These are phyloP conservation scores for Hemithea aestivaria DNA, from an alignment of 2,888 invertebrate genomes.

Conservation along the genomic window DNA sequence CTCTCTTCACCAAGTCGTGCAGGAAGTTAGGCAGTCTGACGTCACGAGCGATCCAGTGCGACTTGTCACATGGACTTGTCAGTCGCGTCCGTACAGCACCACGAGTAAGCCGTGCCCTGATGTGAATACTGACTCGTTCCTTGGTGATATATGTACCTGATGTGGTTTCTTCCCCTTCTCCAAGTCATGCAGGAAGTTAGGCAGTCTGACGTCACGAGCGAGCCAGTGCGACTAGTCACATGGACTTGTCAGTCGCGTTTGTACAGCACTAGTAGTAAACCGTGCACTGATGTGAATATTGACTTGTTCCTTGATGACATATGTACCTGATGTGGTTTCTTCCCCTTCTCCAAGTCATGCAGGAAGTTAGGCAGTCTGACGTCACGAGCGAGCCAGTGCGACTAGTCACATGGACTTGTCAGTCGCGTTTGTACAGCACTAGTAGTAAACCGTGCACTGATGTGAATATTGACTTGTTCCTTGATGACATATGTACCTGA, in stretches of 20 bases:
- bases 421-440: too few species aligned
- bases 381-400: too few species aligned
- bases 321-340: too few species aligned
- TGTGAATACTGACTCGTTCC: slow-evolving; percentile 88
- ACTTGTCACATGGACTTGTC: slow-evolving; percentile 88
- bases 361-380: too few species aligned
- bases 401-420: too few species aligned
- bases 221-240: slow-evolving; percentile 96
- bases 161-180: slow-evolving; percentile 94
- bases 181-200: slow-evolving; percentile 92
- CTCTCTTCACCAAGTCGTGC: slow-evolving; percentile 94
- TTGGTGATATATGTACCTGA: too few species aligned
- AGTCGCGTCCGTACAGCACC: slow-evolving; percentile 95
- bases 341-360: too few species aligned
- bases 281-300: slow-evolving; percentile 91
- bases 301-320: too few species aligned
- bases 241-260: slow-evolving; percentile 93
- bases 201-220: slow-evolving; percentile 90
- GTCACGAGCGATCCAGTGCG: slow-evolving; percentile 96
- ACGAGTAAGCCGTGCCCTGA: slow-evolving; percentile 92
- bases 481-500: too few species aligned
- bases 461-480: too few species aligned
- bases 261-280: slow-evolving; percentile 93
- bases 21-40: slow-evolving; percentile 92
- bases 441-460: too few species aligned